Percentiles rank a stretch among this genome's conserved stretches.
Evolutionary conservation across 2,113 vertebrate genomes (phyloP).

Genomic region (Cololabis saira): DNA sequence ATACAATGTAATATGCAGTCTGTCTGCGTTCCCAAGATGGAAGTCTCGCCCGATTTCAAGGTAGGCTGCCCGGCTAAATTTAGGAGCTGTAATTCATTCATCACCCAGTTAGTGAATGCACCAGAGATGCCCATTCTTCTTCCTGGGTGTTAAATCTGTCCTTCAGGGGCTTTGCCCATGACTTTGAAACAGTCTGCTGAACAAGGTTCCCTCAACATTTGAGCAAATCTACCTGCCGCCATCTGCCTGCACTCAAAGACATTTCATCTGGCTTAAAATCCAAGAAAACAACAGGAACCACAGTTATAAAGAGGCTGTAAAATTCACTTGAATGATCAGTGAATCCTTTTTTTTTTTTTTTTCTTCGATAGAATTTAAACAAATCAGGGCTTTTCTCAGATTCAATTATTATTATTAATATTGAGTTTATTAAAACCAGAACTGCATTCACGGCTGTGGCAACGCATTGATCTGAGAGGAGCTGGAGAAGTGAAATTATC

Average conservation of each 20-base stretch:
- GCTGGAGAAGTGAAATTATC: no score
- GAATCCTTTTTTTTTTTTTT: no score
- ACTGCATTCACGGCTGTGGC: no score
- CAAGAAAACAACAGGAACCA: background rate
- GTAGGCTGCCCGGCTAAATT: constrained; percentile 82
- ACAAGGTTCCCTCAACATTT: constrained; percentile 55
- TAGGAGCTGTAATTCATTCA: constrained; percentile 82
- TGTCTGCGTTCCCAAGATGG: constrained; percentile 61
- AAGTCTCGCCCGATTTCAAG: constrained; percentile 80
- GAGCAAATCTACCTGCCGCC: constrained; percentile 34
- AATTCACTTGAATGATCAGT: no score
- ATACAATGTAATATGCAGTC: constrained; percentile 64
- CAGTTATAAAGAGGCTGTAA: no score
- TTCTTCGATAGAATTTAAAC: no score
- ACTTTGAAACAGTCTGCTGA: constrained; percentile 78
- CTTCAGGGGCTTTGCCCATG: constrained; percentile 78
- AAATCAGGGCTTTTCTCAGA: no score
- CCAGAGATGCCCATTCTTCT: constrained; percentile 77
- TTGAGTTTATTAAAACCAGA: no score
- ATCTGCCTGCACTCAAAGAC: constrained; percentile 11
- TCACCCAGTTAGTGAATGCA: constrained; percentile 76
- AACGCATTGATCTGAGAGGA: no score
- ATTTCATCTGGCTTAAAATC: constrained; percentile 18
- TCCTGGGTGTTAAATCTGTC: constrained; percentile 74
- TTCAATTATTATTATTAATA: no score